phyloP scores from a whole-genome alignment of 2,888 invertebrate genomes.

The Xestia rhomboidea region DNA sequence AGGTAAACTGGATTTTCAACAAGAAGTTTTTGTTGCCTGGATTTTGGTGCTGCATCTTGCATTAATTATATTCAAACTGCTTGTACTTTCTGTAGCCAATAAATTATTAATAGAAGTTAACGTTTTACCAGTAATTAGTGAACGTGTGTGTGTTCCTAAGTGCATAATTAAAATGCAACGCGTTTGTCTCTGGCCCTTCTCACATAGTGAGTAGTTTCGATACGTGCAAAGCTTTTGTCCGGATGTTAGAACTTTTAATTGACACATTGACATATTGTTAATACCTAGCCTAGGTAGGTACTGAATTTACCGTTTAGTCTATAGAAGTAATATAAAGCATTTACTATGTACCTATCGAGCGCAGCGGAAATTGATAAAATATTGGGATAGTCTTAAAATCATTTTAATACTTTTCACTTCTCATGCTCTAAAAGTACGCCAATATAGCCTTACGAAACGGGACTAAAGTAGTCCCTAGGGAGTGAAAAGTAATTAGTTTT shows the following conservation, averaged over 20 bases:
- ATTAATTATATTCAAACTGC: background rate
- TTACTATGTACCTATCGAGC: background rate
- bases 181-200: conserved; percentile 6
- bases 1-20: conserved; percentile 56
- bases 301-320: background rate
- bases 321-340: background rate
- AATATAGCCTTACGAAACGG: too few species aligned
- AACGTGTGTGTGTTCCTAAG: conserved; percentile 30
- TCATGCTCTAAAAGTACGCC: too few species aligned
- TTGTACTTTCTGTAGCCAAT: background rate
- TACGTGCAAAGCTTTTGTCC: conserved; percentile 23
- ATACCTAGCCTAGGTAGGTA: background rate
- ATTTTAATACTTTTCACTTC: background rate
- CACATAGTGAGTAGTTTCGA: conserved; percentile 6
- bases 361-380: background rate
- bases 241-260: conserved; percentile 41
- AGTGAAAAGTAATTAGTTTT: too few species aligned
- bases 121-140: conserved; percentile 35
- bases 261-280: conserved; percentile 32
- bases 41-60: conserved; percentile 11
- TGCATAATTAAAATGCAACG: conserved; percentile 33
- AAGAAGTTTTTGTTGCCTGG: conserved; percentile 25
- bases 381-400: background rate
- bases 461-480: too few species aligned
- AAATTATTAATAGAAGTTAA: conserved; percentile 2